These are phyloP conservation scores for Epinotia demarniana DNA, from an alignment of 2,888 invertebrate genomes.

Conservation along the genomic window DNA sequence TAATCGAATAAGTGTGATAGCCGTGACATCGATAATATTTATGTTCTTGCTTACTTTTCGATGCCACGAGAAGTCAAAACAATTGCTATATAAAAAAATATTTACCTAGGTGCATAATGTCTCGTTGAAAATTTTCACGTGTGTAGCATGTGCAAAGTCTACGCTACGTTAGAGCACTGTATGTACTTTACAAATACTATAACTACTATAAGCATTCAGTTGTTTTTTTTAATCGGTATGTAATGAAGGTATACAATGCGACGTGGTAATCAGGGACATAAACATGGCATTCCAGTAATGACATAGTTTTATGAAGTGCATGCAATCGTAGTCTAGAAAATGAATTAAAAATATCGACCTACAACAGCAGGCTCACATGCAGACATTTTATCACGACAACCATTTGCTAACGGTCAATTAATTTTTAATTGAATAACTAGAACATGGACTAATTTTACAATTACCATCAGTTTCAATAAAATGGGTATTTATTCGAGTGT, in stretches of 20 bases:
- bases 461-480: background rate
- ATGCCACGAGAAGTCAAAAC: background rate
- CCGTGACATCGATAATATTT: constrained; percentile 15
- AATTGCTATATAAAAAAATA: background rate
- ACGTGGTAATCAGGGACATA: background rate
- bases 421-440: constrained; percentile 25
- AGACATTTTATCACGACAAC: constrained; percentile 33
- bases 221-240: background rate
- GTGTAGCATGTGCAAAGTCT: background rate
- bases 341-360: constrained; percentile 14
- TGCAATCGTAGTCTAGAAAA: constrained; percentile 30
- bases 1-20: constrained; percentile 18
- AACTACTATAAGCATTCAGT: background rate
- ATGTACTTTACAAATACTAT: too few relatives aligned
- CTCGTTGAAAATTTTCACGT: background rate
- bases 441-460: background rate
- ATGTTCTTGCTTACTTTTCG: constrained; percentile 15
- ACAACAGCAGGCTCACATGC: constrained; percentile 20
- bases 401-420: constrained; percentile 19
- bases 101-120: background rate
- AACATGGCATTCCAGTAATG: constrained; percentile 15
- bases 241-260: background rate
- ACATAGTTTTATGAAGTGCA: constrained; percentile 23
- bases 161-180: too few relatives aligned
- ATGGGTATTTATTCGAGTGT: background rate